Evolutionary conservation across 23 tunicate genomes (phyloP), one percentile per base, ranked within the genome.

Genomic region (Phallusia fumigata): DNA sequence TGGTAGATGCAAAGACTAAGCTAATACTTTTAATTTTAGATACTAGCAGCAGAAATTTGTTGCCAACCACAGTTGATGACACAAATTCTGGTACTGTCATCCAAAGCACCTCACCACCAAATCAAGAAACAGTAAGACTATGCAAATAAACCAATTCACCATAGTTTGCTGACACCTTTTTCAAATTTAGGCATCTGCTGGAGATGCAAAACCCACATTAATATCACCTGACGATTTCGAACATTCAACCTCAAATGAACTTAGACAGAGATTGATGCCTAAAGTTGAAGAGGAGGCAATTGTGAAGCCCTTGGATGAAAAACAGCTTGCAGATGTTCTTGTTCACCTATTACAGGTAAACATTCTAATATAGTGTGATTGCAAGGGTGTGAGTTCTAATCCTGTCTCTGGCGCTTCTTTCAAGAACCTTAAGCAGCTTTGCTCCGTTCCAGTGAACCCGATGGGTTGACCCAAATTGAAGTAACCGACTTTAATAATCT

Each of bases 161-260:
- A 24, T 58, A 16, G 13, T 22, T 24, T 8, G 3, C 69, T 58
- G 15, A 18, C 15, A 30, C 53, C 33, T 74, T 74, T 30, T 74
- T 11, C 16, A 11, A 10, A 32, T 65, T 36, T 30, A 53, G 34
- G 0, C 28, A 28, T 18, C 79, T 19, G 32, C 52, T 40, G 80
- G 73, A 13, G 75, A 80, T 0, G 79, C 51, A 19, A 80, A 86
- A 33, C 28, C 65, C 5, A 86, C 96, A 0, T 76, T 91, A 47
- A 91, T 91, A 19, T 86, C 96, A 30, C 96, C 96, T 15, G 90
- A 86, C 53, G 96, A 91, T 75, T 91, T 91, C 52, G 96, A 86
- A 33, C 90, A 78, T 52, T 91, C 96, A 1, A 53, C 89, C 2
- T 65, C 90, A 0, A 75, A 65, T 51, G 79, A 80, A 52, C 35